phyloP scores from a whole-genome alignment of 2,113 vertebrate genomes.

The Trematomus loennbergii region DNA sequence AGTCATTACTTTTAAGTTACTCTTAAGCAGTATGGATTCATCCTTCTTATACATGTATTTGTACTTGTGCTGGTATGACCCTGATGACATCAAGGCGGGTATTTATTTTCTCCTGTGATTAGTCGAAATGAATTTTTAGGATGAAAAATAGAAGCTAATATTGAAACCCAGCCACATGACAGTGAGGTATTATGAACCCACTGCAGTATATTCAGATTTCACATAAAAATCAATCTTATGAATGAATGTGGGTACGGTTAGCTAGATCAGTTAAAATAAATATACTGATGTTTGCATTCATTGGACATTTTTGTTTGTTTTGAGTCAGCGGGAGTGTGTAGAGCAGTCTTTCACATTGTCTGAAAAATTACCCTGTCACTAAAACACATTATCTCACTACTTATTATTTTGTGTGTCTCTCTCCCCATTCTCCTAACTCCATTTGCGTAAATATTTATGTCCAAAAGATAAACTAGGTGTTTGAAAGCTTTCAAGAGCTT shows the following conservation, averaged over 20 bases:
- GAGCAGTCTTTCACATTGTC: background rate
- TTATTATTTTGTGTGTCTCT: background rate
- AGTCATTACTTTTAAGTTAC: background rate
- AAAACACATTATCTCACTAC: background rate
- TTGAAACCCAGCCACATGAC: background rate
- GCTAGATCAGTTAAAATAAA: background rate
- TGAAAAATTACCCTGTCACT: slow-evolving; percentile 13
- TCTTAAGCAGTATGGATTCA: too few relatives aligned
- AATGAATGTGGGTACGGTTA: background rate
- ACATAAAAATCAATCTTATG: background rate
- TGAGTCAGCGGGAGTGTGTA: background rate
- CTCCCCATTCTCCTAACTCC: background rate
- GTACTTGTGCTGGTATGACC: too few relatives aligned
- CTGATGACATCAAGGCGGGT: too few relatives aligned
- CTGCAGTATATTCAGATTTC: background rate
- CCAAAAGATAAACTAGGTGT: slow-evolving; percentile 15
- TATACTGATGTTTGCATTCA: background rate
- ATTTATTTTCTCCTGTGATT: background rate
- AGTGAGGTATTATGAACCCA: background rate
- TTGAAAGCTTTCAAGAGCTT: background rate
- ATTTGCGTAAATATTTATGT: background rate
- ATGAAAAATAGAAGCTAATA: background rate
- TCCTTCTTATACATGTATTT: background rate
- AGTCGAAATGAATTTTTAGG: background rate
- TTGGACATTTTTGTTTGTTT: background rate